Percentiles rank a stretch among this genome's conserved stretches.
Conservation (phyloP, 2,113 vertebrate species). For the Ptilonorhynchus violaceus region DNA sequence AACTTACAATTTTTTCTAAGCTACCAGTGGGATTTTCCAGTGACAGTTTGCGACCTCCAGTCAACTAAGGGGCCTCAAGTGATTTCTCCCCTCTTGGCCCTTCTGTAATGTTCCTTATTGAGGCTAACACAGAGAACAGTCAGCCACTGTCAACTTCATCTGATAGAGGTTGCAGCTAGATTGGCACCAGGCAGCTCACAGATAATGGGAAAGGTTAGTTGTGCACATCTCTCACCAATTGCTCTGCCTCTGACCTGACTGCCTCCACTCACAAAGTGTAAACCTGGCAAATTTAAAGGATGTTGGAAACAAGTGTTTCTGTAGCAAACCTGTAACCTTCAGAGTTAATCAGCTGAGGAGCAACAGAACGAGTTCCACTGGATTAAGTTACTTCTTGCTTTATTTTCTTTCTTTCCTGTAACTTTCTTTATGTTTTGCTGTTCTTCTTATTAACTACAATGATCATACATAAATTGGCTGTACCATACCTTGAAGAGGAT, state of each 20-base stretch:
- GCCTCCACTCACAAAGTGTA: not conserved
- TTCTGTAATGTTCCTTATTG: conserved; percentile 16
- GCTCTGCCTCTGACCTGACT: conserved; percentile 21
- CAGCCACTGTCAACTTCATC: conserved; percentile 44
- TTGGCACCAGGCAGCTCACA: conserved; percentile 6
- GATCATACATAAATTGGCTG: not conserved
- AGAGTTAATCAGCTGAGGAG: not conserved
- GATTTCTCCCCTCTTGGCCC: not conserved
- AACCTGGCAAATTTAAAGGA: conserved; percentile 16
- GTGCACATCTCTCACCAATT: conserved; percentile 44
- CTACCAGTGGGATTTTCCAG: not conserved
- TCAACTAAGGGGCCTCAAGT: not conserved
- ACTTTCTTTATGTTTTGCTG: not conserved
- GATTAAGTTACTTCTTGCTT: not conserved
- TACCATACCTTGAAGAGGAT: conserved; percentile 88
- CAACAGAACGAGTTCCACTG: not conserved
- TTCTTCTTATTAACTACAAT: not conserved
- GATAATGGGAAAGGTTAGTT: conserved; percentile 56
- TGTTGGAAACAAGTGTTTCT: not conserved
- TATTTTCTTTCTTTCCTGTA: not conserved
- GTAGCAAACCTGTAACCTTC: not conserved
- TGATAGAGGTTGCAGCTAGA: conserved; percentile 5
- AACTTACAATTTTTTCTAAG: conserved; percentile 3
- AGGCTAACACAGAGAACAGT: conserved; percentile 28
- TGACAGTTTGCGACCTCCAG: not conserved